Base-by-base conservation (phyloP, 2,888 invertebrate genomes). In the Encarsia formosa region DNA sequence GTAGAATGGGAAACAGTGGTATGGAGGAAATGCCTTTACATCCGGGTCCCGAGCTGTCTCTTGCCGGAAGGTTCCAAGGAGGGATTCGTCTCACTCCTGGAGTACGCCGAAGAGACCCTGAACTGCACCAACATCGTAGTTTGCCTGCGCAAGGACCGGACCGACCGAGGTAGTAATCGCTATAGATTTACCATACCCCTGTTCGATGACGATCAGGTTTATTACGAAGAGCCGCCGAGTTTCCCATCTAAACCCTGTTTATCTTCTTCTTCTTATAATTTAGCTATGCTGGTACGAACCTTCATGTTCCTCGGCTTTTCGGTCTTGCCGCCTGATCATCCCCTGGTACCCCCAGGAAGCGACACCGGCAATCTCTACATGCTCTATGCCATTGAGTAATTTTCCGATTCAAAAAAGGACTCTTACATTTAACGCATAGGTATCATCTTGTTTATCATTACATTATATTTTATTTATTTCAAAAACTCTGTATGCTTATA, bases 261-360 rank as follows among this genome's bases (percentile, higher is more conserved):
- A 29, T 48, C 48, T 44, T 48, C 48, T 44, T 51, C 46, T 40
- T 50, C 44, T 31, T 37, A 35, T 45, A 55, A 57, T 74, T 26
- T 76, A 83, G 87, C 87, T 46, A 85, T 87, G 63, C 80, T 97
- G 66, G 85, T 97, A 60, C 87, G 95, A 65, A 94, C 95, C 29
- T 97, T 97, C 83, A 92, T 94, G 88, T 95, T 94, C 78, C 84
- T 97, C 80, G 97, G 97, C 56, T 97, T 97, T 78, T 84, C 86
- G 61, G 83, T 90, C 56, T 79, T 96, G 68, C 84, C 91, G 35
- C 91, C 95, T 38, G 88, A 83, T 62, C 87, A 92, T 59, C 83
- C 82, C 49, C 76, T 88, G 70, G 82, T 88, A 65, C 87, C 88
- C 58, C 81, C 83, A 66, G 79, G 79, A 64, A 75, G 77, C 73